Evolutionary conservation across 2,888 invertebrate genomes (phyloP).

Genomic region (Ichneumon xanthorius): DNA sequence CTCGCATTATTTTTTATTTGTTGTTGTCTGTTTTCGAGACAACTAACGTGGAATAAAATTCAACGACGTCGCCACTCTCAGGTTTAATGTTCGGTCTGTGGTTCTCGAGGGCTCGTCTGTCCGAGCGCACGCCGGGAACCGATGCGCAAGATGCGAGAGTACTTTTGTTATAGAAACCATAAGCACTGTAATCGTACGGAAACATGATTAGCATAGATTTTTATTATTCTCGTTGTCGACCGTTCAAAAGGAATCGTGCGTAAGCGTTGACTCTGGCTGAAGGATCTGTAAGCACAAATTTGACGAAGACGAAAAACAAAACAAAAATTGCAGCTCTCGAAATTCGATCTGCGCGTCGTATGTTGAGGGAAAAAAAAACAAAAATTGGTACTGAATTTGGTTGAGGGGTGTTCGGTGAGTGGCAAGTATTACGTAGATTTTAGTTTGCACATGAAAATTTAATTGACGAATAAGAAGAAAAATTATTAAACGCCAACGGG

Average conservation of each 20-base stretch:
- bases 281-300: slow-evolving; percentile 65
- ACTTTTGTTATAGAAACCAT: slow-evolving; percentile 43
- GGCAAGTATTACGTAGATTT: slow-evolving; percentile 63
- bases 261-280: slow-evolving; percentile 73
- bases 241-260: slow-evolving; percentile 68
- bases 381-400: slow-evolving; percentile 58
- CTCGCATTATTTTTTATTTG: slow-evolving; percentile 38
- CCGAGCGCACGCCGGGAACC: slow-evolving; percentile 1
- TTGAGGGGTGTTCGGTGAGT: slow-evolving; percentile 60
- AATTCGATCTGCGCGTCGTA: slow-evolving; percentile 8
- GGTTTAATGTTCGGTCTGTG: slow-evolving; percentile 34
- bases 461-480: not conserved
- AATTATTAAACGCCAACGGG: slow-evolving; percentile 9
- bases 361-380: not conserved
- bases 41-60: slow-evolving; percentile 24
- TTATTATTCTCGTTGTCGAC: slow-evolving; percentile 76
- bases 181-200: slow-evolving; percentile 38
- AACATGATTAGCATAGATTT: slow-evolving; percentile 75
- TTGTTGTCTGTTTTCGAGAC: slow-evolving; percentile 5
- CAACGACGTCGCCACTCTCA: slow-evolving; percentile 34
- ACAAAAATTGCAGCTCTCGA: not conserved
- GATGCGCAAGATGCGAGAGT: slow-evolving; percentile 34
- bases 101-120: slow-evolving; percentile 12
- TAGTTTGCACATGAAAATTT: slow-evolving; percentile 30
- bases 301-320: not conserved